Evolutionary conservation across 2,888 invertebrate genomes (phyloP), one percentile per base, ranked within the genome.

Genomic region (Caenorhabditis sp.): DNA sequence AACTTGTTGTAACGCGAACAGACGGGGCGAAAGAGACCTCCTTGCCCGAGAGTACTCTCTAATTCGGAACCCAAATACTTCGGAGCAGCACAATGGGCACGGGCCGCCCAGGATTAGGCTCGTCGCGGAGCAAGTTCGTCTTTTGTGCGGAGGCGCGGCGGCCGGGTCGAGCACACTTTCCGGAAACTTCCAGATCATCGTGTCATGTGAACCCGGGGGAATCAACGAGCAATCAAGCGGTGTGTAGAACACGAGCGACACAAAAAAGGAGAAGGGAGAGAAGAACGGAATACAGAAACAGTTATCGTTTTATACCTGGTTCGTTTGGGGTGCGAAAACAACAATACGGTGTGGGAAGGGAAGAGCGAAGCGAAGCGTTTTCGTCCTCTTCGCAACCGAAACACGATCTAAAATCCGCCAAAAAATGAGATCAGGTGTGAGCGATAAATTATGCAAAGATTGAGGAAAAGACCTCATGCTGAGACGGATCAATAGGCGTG

Each of bases 401-500:
- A 58, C 46, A 45, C 46, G 52, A 59, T 56, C 46, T 46, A 15
- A 68, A 68, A 59, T 53, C 66, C 53, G 56, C 48, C 41, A 59
- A 70, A 58, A 52, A 53, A 59, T 35, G 45, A 59, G 70, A 70
- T 70, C 59, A 70, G 70, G 70, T 59, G 70, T 53, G 43, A 46
- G 53, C 70, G 70, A 70, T 70, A 70, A 70, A 59, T 70, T 70
- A 70, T 70, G 70, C 70, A 70, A 70, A 70, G 58, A 22, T 59
- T 20, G 43, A 41, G 65, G 37, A 48, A 41, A 15, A 35, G 46
- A 53, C 45, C 30, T 41, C 70, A 52, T 45, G 53, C 70, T 59
- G 70, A 45, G 59, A 59, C 70, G 70, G 70, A 70, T 70, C 70
- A 70, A 70, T 70, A 70, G 70, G 70, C 70, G 59, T 70, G 53